Base-by-base conservation (phyloP, 2,797 vertebrate species). In the Poecilia gillii region DNA sequence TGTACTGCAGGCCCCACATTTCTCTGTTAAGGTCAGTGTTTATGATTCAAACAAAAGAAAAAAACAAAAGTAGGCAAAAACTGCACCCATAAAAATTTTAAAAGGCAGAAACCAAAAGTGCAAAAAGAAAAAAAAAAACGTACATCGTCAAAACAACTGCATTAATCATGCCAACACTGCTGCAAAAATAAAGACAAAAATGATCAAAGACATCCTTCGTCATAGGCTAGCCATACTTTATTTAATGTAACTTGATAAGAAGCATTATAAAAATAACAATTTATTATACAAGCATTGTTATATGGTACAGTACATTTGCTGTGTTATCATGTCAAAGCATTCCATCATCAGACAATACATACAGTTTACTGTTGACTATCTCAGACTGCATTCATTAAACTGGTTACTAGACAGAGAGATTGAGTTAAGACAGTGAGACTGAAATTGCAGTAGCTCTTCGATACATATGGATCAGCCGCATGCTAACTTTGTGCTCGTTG, bases 201-300 rank as follows among this genome's bases (percentile, higher is more conserved):
- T 36, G 77, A 77, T 49, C 45, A 7, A 71, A 33, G 36, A 14
- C 0, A 71, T 45, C 78, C 2, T 46, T 71, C 16, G 9, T 71
- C 1, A 82, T 72, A 79, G 36, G 80, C 82, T 79, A 79, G 25
- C 85, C 0, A 79, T 74, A 89, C 79, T 92, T 95, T 94, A 94
- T 92, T 95, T 93, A 81, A 92, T 88, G 91, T 91, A 25, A 81
- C 87, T 94, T 93, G 86, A 90, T 95, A 95, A 92, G 93, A 96
- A 95, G 94, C 93, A 84, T 94, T 96, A 96, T 91, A 96, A 96
- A 97, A 96, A 96, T 96, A 96, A 89, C 91, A 85, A 93, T 95
- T 90, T 94, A 89, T 91, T 90, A 81, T 92, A 93, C 90, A 94
- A 89, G 91, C 92, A 89, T 88, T 77, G 84, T 82, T 91, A 92